Conservation (phyloP, 2,797 vertebrate species). For the Leuciscus waleckii region DNA sequence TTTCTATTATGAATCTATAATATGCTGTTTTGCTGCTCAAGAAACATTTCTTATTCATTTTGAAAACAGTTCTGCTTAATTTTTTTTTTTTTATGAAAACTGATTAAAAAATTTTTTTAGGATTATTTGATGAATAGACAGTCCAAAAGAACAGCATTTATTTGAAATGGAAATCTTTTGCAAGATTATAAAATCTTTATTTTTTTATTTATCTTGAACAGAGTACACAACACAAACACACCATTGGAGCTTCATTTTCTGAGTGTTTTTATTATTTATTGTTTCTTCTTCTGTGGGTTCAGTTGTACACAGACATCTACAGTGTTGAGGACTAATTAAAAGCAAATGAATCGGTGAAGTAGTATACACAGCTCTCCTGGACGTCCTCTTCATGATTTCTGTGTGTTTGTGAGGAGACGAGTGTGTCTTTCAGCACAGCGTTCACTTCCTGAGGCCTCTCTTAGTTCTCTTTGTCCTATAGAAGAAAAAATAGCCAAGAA, state of each 20-base stretch:
- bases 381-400: neutral
- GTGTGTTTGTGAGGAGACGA: neutral
- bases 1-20: too few species aligned
- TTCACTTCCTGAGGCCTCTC: constrained; percentile 79
- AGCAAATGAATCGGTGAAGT: neutral
- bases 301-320: neutral
- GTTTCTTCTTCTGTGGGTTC: neutral
- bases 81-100: too few species aligned
- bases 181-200: too few species aligned
- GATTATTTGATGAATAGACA: too few species aligned
- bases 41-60: too few species aligned
- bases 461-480: constrained; percentile 79
- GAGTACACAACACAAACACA: neutral
- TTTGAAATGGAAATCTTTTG: too few species aligned
- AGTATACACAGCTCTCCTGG: neutral
- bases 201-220: too few species aligned
- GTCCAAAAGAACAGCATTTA: too few species aligned
- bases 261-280: neutral
- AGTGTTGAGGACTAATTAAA: neutral
- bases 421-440: neutral
- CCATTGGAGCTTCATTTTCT: neutral
- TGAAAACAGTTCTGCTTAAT: too few species aligned
- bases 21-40: too few species aligned
- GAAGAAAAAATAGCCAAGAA: constrained; percentile 21
- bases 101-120: too few species aligned